These are phyloP conservation scores for Agelaius phoeniceus DNA, from an alignment of 2,113 vertebrate genomes.

Conservation along the genomic window DNA sequence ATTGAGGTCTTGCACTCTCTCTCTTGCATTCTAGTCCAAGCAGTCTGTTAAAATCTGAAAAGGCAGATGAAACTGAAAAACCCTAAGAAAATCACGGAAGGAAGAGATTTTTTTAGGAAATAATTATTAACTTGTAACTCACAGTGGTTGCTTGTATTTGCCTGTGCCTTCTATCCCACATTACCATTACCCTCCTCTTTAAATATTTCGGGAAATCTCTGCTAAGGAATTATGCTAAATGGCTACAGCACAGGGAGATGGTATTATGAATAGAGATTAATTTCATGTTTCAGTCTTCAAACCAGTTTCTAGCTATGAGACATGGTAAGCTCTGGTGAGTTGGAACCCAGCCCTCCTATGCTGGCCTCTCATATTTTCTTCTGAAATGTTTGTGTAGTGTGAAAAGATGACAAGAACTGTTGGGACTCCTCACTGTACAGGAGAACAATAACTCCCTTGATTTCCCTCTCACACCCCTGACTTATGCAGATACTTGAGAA, in stretches of 20 bases:
- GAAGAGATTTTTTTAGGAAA: background rate
- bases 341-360: background rate
- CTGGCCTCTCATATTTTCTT: background rate
- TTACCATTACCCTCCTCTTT: background rate
- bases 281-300: background rate
- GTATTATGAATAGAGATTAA: background rate
- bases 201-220: background rate
- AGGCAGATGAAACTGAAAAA: background rate
- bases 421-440: background rate
- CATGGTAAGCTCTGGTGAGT: background rate
- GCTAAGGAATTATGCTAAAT: background rate
- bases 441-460: background rate
- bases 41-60: background rate
- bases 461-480: background rate
- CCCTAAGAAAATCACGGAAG: background rate
- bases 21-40: background rate
- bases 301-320: background rate
- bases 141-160: background rate
- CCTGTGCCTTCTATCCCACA: background rate
- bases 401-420: background rate
- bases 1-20: background rate
- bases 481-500: background rate
- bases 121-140: background rate
- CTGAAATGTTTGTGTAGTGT: background rate
- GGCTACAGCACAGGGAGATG: background rate